Evolutionary conservation across 2,113 vertebrate species (phyloP).

Genomic region (Callorhinus ursinus): DNA sequence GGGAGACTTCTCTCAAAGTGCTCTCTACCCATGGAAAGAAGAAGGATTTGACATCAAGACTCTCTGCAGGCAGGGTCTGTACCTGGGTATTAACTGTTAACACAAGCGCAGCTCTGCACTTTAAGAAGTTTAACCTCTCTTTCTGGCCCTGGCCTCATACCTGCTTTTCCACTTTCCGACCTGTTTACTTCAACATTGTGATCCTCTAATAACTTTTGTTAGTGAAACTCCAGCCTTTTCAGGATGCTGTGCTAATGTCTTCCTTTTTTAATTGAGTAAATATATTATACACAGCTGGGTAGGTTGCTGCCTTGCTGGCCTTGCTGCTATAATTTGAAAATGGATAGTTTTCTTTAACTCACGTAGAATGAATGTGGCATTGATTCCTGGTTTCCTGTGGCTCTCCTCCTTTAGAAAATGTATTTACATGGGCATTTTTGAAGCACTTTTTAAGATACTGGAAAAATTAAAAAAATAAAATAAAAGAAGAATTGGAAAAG

Average conservation of each 20-base stretch:
- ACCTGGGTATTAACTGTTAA: fast-evolving
- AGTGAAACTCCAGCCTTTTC: constrained; percentile 64
- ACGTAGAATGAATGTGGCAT: constrained; percentile 72
- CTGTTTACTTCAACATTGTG: background rate
- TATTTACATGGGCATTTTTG: constrained; percentile 65
- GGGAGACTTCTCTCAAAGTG: background rate
- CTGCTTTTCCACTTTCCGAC: background rate
- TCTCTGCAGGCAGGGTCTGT: fast-evolving
- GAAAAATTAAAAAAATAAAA: constrained; percentile 20
- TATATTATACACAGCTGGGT: constrained; percentile 84
- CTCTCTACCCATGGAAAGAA: background rate
- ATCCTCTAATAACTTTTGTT: constrained; percentile 60
- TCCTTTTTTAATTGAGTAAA: constrained; percentile 83
- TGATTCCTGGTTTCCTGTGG: constrained; percentile 79
- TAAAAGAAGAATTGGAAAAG: background rate
- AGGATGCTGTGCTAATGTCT: constrained; percentile 66
- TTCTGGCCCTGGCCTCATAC: background rate
- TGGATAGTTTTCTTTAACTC: constrained; percentile 78
- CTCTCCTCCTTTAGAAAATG: constrained; percentile 70
- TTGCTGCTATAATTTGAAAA: constrained; percentile 81
- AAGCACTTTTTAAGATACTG: constrained; percentile 48
- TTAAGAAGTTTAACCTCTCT: background rate
- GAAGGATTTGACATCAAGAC: fast-evolving
- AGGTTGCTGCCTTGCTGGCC: constrained; percentile 81
- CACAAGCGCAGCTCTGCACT: background rate